These are phyloP conservation scores for Ornithorhynchus anatinus DNA, from an alignment of 2,113 vertebrate species.

Conservation along the genomic window DNA sequence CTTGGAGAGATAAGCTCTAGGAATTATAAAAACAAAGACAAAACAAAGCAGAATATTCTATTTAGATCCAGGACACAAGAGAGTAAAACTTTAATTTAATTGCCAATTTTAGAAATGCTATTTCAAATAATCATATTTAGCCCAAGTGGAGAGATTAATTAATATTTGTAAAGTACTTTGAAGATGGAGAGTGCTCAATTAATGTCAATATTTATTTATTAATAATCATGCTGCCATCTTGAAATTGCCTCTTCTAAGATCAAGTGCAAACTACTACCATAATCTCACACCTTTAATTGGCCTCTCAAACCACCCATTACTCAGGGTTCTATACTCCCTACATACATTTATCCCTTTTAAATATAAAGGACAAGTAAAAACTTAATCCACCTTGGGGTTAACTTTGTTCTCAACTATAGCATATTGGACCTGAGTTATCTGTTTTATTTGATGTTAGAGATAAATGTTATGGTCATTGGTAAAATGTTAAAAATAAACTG, in stretches of 20 bases:
- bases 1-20: neutral
- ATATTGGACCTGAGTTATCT: no score
- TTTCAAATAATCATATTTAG: conserved; percentile 43
- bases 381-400: no score
- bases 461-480: no score
- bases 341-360: neutral
- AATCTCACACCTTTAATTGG: conserved; percentile 18
- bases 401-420: no score
- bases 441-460: no score
- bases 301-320: conserved; percentile 2
- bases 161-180: conserved; percentile 61
- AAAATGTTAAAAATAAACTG: no score
- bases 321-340: neutral
- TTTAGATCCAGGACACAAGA: conserved; percentile 27
- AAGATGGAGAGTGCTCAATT: conserved; percentile 61
- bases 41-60: neutral
- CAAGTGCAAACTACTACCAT: conserved; percentile 14
- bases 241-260: conserved; percentile 38
- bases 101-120: conserved; percentile 50
- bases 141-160: conserved; percentile 61
- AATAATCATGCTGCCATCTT: conserved; percentile 56
- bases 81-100: conserved; percentile 42
- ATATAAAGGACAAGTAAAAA: no score
- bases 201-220: conserved; percentile 67
- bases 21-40: neutral